Base-by-base conservation (phyloP, 2,113 vertebrate species). In the Chloebia gouldiae region DNA sequence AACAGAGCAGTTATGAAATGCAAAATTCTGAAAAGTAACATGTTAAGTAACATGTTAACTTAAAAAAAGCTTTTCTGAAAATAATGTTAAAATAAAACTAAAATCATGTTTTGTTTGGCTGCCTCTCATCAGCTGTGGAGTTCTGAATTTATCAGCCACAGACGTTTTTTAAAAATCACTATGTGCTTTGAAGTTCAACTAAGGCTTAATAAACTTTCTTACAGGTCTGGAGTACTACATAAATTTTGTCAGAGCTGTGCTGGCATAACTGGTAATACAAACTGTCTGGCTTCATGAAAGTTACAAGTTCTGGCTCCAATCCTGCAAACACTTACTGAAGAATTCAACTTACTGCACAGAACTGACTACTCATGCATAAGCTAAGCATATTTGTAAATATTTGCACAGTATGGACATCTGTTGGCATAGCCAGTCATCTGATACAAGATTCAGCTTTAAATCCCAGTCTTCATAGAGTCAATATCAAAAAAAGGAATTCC, bases 341-440 rank as follows among this genome's bases (percentile, higher is more conserved):
- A 95, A 91, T 93, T 93, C 86, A 91, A 94, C 90, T 92, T 83
- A 83, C 84, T 96, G 75, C 75, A 83, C 64, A 96, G 54, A 94
- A 96, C 88, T 66, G 79, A 94, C 71, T 93, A 83, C 87, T 94
- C 72, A 77, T 75, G 81, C 85, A 90, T 90, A 94, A 95, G 90
- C 88, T 96, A 94, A 96, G 81, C 81, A 69, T 92, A 95, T 97
- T 95, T 96, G 94, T 95, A 96, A 96, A 97, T 96, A 97, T 97
- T 96, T 96, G 81, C 85, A 94, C 85, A 88, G 82, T 86, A 96
- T 73, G 85, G 92, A 94, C 93, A 97, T 95, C 94, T 96, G 93
- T 90, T 94, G 75, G 78, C 76, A 90, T 24, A 96, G 85, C 59
- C 81, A 94, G 63, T 82, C 79, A 93, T 93, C n/a, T 88, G 68